These are phyloP conservation scores for Pinctada fucata DNA, from an alignment of 2,888 invertebrate genomes.

Conservation along the genomic window DNA sequence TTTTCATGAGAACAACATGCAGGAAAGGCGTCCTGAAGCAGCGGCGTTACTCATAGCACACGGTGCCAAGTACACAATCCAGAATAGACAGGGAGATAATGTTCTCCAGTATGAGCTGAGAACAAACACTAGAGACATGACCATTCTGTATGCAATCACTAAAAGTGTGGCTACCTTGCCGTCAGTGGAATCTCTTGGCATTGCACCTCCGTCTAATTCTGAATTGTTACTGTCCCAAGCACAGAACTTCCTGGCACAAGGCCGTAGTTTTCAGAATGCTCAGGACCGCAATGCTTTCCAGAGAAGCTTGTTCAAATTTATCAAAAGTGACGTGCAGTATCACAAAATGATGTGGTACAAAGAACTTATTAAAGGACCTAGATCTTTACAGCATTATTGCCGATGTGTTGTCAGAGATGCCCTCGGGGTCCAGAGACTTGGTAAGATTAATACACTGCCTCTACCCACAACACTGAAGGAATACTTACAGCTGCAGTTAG, in stretches of 20 bases:
- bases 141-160: constrained; percentile 63
- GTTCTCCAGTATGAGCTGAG: constrained; percentile 68
- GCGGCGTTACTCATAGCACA: constrained; percentile 72
- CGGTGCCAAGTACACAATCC: constrained; percentile 68
- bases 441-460: constrained; percentile 63
- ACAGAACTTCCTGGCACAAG: constrained; percentile 11
- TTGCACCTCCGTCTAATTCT: constrained; percentile 30
- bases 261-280: constrained; percentile 4
- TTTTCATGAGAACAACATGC: constrained; percentile 65
- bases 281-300: constrained; percentile 17
- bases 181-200: constrained; percentile 57
- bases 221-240: not conserved
- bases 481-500: constrained; percentile 57
- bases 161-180: constrained; percentile 65
- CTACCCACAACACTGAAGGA: constrained; percentile 69
- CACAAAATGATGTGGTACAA: constrained; percentile 69
- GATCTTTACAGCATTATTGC: constrained; percentile 73
- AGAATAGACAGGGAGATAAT: constrained; percentile 63
- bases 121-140: constrained; percentile 48
- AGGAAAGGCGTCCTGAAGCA: constrained; percentile 66
- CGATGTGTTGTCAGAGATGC: constrained; percentile 65
- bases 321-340: constrained; percentile 46
- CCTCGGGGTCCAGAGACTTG: constrained; percentile 60
- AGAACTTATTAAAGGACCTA: constrained; percentile 60
- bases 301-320: constrained; percentile 34